A percentile compares a stretch with the other conserved stretches of the same genome.
phyloP scores from a whole-genome alignment of 2,797 vertebrate species.

The Pelodytes ibericus region DNA sequence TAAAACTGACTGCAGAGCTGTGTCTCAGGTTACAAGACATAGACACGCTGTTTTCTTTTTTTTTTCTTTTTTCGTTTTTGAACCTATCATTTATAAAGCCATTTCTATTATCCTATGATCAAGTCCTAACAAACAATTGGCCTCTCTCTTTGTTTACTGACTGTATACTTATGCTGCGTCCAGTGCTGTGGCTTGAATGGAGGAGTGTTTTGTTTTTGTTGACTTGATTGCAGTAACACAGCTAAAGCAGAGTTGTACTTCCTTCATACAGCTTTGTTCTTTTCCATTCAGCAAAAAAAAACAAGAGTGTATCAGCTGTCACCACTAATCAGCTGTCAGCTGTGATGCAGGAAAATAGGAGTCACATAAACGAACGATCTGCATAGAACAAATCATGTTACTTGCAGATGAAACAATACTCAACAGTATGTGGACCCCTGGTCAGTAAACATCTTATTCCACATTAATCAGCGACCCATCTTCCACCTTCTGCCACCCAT shows the following conservation, averaged over 20 bases:
- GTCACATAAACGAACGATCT: background rate
- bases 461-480: no score
- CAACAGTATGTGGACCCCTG: no score
- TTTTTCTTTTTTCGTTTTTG: background rate
- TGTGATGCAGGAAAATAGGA: background rate
- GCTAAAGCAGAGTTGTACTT: slow-evolving; percentile 2
- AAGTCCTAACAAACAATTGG: slow-evolving; percentile 27
- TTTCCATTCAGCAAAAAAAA: background rate
- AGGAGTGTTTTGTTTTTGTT: background rate
- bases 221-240: slow-evolving; percentile 12
- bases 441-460: no score
- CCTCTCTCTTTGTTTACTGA: slow-evolving; percentile 6
- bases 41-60: background rate
- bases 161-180: background rate
- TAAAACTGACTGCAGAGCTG: slow-evolving; percentile 20
- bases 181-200: slow-evolving; percentile 2
- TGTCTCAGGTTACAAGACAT: slow-evolving; percentile 25
- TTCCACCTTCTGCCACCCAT: no score
- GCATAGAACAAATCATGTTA: background rate
- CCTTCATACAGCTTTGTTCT: background rate
- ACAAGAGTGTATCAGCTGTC: slow-evolving; percentile 9
- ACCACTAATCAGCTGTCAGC: slow-evolving; percentile 5
- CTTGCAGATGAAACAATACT: no score
- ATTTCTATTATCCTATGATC: slow-evolving; percentile 20
- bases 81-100: background rate